Evolutionary conservation across 1,140 invertebrate genomes (phyloP), one percentile per base, ranked within the genome.

Genomic region (Leptinotarsa texana): DNA sequence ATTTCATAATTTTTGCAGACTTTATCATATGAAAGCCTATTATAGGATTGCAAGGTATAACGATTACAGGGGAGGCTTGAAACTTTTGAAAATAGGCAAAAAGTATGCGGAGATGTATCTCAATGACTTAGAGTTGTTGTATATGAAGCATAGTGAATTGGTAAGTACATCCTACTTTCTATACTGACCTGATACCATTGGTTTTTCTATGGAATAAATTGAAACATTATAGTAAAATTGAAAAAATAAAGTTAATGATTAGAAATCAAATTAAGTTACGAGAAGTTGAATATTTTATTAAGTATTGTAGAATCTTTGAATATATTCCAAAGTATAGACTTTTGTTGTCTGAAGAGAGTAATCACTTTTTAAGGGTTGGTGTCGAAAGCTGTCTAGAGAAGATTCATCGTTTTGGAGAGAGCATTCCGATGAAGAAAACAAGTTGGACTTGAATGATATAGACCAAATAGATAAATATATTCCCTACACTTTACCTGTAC

Each of bases 11-110:
- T 57, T 5, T 57, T 57, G 27, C 27, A 87, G 86, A 73, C 84
- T 84, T 75, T 84, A 80, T 63, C 81, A 86, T n/a, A 73, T 86
- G 48, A 81, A 81, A 65, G 86, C 85, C 0, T 87, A 86, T 75
- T 86, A 82, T 71, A 57, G 81, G 22, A 81, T 82, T 21, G 82
- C 85, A 48, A 77, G 73, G 33, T 79, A 83, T n/a, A 82, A 85
- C 51, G 84, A 85, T 27, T 69, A 72, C 17, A 77, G 78, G 21
- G 83, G 74, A 57, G 74, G 81, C 0, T 80, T 78, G 22, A 83
- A 74, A 67, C 63, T 78, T 4, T 63, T 83, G 27, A 74, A 72
- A 33, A 82, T 75, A 42, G 78, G 79, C 13, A 79, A 70, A 22
- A 74, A 67, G 15, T 62, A 63, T 47, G 78, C 80, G 6, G 72